These are phyloP conservation scores for Verasper variegatus DNA, from an alignment of 2,113 vertebrate species.

Conservation along the genomic window DNA sequence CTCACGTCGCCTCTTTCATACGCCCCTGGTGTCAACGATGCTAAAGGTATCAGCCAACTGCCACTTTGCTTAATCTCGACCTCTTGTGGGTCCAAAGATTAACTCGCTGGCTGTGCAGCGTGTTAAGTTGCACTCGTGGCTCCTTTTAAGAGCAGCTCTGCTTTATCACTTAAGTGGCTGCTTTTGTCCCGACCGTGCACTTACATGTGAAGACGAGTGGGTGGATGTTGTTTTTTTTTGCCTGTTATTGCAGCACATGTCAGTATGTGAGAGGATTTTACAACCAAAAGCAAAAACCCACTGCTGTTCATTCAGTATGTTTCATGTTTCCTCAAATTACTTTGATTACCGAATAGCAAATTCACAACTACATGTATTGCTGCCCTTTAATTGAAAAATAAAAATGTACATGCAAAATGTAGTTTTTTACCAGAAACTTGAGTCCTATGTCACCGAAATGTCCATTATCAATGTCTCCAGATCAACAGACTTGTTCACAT, in stretches of 20 bases:
- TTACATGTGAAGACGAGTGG: slow-evolving; percentile 16
- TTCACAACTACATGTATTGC: background rate
- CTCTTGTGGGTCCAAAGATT: slow-evolving; percentile 42
- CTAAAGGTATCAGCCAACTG: slow-evolving; percentile 30
- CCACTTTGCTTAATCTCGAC: slow-evolving; percentile 51
- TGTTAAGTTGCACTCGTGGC: slow-evolving; percentile 35
- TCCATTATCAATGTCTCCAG: background rate
- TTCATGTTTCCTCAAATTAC: background rate
- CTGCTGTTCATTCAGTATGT: background rate
- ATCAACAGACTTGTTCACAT: background rate
- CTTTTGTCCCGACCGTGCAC: slow-evolving; percentile 23
- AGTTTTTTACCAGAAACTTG: background rate
- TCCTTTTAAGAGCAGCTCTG: slow-evolving; percentile 41
- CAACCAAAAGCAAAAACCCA: background rate
- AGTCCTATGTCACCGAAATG: background rate
- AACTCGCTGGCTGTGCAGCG: slow-evolving; percentile 32
- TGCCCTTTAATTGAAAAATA: background rate
- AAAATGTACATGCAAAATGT: background rate
- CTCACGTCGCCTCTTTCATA: slow-evolving; percentile 42
- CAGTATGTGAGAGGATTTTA: background rate
- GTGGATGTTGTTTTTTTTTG: background rate
- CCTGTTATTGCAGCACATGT: background rate
- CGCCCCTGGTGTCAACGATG: slow-evolving; percentile 44
- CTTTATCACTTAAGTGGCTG: slow-evolving; percentile 33
- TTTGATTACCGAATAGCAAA: background rate